Evolutionary conservation across 2,113 vertebrate genomes (phyloP).

Genomic region (Noctilio leporinus): DNA sequence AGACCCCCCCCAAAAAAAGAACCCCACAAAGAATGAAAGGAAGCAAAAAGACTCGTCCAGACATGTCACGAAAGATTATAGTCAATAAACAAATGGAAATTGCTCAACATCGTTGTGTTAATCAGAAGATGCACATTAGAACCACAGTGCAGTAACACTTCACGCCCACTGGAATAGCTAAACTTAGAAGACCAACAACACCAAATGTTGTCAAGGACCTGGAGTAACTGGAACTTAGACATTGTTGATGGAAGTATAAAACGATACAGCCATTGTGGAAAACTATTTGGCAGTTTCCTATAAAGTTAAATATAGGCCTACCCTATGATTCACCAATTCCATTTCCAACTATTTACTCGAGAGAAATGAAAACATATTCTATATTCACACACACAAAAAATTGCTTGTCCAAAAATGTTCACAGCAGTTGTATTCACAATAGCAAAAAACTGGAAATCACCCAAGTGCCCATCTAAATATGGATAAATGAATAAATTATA

Average conservation of each 20-base stretch:
- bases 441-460: not conserved
- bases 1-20: not conserved
- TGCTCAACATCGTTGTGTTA: not conserved
- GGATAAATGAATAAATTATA: not conserved
- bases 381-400: not conserved
- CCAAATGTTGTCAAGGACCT: not conserved
- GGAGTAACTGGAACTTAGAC: not conserved
- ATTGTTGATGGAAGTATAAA: not conserved
- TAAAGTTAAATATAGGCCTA: not conserved
- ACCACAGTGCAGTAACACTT: not conserved
- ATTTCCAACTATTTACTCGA: not conserved
- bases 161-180: not conserved
- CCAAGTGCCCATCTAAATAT: not conserved
- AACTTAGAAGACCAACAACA: not conserved
- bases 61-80: not conserved
- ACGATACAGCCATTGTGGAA: not conserved
- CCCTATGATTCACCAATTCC: not conserved
- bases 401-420: not conserved
- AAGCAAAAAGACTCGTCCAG: slow-evolving; percentile 9
- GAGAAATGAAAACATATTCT: slow-evolving; percentile 5
- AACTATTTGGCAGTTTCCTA: not conserved
- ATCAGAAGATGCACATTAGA: slow-evolving; percentile 12
- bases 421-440: not conserved
- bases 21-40: not conserved
- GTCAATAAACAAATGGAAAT: not conserved